Evolutionary conservation across 2,797 vertebrate genomes (phyloP).

Genomic region (Calcarius lapponicus): DNA sequence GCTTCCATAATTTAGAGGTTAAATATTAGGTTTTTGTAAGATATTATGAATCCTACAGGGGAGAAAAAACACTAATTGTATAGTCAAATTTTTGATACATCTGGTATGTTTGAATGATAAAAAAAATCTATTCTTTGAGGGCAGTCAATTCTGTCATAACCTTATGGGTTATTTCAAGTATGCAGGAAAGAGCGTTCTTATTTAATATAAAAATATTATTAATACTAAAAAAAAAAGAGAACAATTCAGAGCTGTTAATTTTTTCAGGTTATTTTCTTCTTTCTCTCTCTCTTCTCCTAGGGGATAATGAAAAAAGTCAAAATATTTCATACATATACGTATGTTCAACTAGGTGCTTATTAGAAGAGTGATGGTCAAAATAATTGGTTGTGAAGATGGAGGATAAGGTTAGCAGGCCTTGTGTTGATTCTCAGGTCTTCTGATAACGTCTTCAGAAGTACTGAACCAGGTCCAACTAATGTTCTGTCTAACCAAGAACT

Average conservation of each 20-base stretch:
- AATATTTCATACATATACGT: not conserved
- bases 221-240: not conserved
- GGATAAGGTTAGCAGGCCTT: not conserved
- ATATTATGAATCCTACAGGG: not conserved
- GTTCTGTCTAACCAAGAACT: not conserved
- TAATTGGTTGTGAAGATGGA: not conserved
- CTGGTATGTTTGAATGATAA: not conserved
- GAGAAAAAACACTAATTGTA: not conserved
- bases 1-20: not conserved
- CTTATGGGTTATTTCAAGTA: not conserved
- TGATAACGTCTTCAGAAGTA: not conserved
- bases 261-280: not conserved
- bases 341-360: not conserved
- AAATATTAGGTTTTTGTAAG: not conserved
- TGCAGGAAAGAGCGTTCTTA: not conserved
- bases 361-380: not conserved
- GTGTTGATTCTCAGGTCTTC: not conserved
- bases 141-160: not conserved
- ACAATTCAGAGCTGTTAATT: not conserved
- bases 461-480: not conserved
- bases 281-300: not conserved
- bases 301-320: not conserved
- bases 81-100: not conserved
- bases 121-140: not conserved
- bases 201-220: not conserved